These are phyloP conservation scores for Synergus laeviventris DNA, from an alignment of 2,888 invertebrate genomes.

Conservation along the genomic window DNA sequence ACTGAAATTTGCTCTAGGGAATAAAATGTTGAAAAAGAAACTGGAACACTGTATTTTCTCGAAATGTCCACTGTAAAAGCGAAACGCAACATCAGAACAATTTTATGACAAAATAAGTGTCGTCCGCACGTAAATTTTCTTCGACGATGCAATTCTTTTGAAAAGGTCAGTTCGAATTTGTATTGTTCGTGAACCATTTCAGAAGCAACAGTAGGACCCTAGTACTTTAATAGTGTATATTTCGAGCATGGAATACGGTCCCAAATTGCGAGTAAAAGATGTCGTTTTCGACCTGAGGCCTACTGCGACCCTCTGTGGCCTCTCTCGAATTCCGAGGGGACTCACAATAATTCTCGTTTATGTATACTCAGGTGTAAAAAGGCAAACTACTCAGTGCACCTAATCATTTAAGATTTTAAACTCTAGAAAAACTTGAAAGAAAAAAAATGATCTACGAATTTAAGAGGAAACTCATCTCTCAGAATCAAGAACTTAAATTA, in stretches of 20 bases:
- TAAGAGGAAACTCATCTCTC: background rate
- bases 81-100: slow-evolving; percentile 18
- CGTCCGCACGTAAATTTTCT: slow-evolving; percentile 25
- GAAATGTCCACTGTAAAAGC: slow-evolving; percentile 21
- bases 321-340: background rate
- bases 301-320: background rate
- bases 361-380: slow-evolving; percentile 12
- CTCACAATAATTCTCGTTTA: slow-evolving; percentile 24
- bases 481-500: no score
- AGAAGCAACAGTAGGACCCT: slow-evolving; percentile 33
- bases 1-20: background rate
- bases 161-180: slow-evolving; percentile 21
- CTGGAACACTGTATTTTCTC: background rate
- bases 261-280: slow-evolving; percentile 22
- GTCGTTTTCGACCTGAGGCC: background rate
- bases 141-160: slow-evolving; percentile 3
- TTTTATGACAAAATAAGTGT: background rate
- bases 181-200: slow-evolving; percentile 24
- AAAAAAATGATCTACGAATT: background rate
- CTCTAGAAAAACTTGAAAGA: background rate
- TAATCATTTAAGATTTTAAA: background rate
- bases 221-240: slow-evolving; percentile 33
- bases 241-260: slow-evolving; percentile 7
- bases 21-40: background rate
- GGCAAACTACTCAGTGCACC: slow-evolving; percentile 27